Evolutionary conservation across 2,113 vertebrate species (phyloP).

Genomic region (Alaudala cheleensis): DNA sequence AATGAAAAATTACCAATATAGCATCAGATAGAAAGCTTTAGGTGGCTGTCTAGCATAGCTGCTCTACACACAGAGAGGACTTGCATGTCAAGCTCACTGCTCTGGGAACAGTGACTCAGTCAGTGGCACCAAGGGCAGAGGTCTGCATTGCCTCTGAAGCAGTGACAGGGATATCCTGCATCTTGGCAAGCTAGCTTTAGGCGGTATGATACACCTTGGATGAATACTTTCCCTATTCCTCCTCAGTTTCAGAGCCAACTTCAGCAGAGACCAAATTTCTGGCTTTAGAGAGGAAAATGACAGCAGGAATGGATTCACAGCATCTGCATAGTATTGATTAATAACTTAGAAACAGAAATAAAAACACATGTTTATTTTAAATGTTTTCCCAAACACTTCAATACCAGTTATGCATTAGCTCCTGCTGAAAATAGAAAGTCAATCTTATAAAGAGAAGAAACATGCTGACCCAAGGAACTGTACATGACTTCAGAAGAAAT

Average conservation of each 20-base stretch:
- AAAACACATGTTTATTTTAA: background rate
- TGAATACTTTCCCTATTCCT: background rate
- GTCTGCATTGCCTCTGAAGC: background rate
- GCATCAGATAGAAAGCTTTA: slow-evolving; percentile 15
- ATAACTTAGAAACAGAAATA: background rate
- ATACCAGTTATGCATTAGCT: background rate
- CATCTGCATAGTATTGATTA: background rate
- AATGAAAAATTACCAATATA: background rate
- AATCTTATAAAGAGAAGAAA: background rate
- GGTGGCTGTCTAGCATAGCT: background rate
- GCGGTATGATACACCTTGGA: background rate
- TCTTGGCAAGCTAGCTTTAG: background rate
- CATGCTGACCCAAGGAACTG: rapidly evolving
- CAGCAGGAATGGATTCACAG: background rate
- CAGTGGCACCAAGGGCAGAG: background rate
- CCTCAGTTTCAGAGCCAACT: background rate
- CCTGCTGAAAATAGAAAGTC: background rate
- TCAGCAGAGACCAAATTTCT: background rate
- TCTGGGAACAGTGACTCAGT: background rate
- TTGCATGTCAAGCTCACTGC: background rate
- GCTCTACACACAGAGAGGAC: background rate
- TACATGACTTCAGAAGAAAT: background rate
- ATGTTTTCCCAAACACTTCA: background rate
- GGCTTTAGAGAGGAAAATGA: background rate
- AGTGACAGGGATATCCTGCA: background rate